Conservation (phyloP, 2,797 vertebrate genomes). For the Allochrocebus solatus region DNA sequence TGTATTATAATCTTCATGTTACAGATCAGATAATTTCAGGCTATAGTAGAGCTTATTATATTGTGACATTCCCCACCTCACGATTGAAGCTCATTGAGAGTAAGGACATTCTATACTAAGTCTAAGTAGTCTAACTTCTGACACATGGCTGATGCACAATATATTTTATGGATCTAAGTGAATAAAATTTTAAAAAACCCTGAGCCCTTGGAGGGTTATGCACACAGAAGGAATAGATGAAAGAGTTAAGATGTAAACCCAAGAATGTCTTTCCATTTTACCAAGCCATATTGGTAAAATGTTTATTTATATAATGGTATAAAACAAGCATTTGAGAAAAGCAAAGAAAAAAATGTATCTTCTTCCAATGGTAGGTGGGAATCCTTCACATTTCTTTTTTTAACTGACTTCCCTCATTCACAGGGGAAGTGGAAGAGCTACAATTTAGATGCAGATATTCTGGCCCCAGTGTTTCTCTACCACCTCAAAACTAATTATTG, state of each 20-base stretch:
- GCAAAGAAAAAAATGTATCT: not conserved
- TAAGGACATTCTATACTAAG: not conserved
- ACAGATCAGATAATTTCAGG: not conserved
- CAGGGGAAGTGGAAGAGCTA: not conserved
- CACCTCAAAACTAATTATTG: not conserved
- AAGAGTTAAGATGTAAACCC: not conserved
- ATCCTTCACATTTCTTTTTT: not conserved
- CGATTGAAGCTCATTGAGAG: not conserved
- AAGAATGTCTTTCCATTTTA: not conserved
- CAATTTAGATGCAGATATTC: not conserved
- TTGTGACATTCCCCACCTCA: not conserved
- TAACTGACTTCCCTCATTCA: not conserved
- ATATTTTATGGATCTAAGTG: conserved; percentile 21
- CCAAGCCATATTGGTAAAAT: not conserved
- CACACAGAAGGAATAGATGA: not conserved
- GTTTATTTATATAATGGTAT: not conserved
- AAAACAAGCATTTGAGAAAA: not conserved
- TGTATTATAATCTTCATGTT: not conserved
- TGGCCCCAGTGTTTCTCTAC: not conserved
- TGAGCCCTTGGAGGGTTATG: not conserved
- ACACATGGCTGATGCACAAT: not conserved
- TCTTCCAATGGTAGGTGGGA: not conserved
- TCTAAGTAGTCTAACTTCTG: not conserved
- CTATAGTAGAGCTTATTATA: not conserved
- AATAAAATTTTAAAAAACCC: not conserved